These are phyloP conservation scores for Mesocentrotus franciscanus DNA, from an alignment of 53 echinoderm and acorn worm species.

Conservation along the genomic window DNA sequence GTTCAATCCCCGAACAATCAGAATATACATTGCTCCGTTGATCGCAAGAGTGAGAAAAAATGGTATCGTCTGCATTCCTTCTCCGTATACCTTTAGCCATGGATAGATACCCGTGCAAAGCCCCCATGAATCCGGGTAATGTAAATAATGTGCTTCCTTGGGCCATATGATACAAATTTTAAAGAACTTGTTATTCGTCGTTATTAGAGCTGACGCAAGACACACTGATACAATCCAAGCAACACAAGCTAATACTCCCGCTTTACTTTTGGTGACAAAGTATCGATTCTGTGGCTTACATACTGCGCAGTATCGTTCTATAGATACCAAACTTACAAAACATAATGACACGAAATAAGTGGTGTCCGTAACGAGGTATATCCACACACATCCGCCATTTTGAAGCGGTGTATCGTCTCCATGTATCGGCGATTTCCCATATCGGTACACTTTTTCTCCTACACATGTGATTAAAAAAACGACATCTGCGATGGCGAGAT, in stretches of 20 bases:
- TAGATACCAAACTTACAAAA: constrained; percentile 81
- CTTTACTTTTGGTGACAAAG: constrained; percentile 15
- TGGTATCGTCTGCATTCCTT: constrained; percentile 82
- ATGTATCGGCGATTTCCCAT: constrained; percentile 73
- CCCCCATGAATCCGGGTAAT: constrained; percentile 64
- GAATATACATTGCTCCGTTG: constrained; percentile 69
- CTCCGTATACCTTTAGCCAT: constrained; percentile 72
- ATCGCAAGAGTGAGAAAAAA: constrained; percentile 73
- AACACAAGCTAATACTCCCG: constrained; percentile 37
- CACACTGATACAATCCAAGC: constrained; percentile 60
- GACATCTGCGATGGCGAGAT: constrained; percentile 77
- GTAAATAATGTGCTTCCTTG: constrained; percentile 41
- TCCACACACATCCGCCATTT: constrained; percentile 67
- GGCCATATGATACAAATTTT: constrained; percentile 76
- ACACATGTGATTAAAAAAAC: constrained; percentile 70
- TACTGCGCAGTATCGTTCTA: constrained; percentile 79
- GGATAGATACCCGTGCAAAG: constrained; percentile 41
- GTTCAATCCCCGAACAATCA: constrained; percentile 74
- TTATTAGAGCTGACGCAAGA: constrained; percentile 65
- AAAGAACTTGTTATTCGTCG: constrained; percentile 61
- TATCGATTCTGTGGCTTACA: constrained; percentile 68
- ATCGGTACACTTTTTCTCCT: constrained; percentile 69
- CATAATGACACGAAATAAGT: constrained; percentile 75
- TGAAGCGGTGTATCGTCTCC: constrained; percentile 73
- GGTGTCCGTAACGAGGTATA: constrained; percentile 74